A percentile compares a stretch with the other conserved stretches of the same genome.
Conservation (phyloP, 2,888 invertebrate genomes). For the Drosophila mimetica region DNA sequence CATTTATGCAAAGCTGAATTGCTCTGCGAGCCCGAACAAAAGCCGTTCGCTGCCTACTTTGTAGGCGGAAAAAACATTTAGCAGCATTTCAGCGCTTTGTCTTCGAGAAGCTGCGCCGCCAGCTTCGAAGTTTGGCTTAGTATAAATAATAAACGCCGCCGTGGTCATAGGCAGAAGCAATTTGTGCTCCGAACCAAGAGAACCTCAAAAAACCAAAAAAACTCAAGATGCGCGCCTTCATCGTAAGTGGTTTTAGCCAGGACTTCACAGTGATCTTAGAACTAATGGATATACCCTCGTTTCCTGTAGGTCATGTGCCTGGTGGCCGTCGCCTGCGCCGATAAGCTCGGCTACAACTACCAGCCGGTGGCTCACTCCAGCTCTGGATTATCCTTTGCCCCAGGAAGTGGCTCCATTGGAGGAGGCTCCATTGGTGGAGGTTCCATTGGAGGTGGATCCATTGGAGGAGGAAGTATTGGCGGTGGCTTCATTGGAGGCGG, state of each 20-base stretch:
- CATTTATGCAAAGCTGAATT: constrained; percentile 74
- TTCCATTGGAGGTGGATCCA: constrained; percentile 26
- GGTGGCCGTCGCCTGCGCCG: constrained; percentile 76
- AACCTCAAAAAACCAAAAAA: constrained; percentile 48
- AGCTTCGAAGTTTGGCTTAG: constrained; percentile 70
- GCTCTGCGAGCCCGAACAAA: constrained; percentile 57
- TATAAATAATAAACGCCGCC: constrained; percentile 68
- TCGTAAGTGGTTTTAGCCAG: constrained; percentile 58
- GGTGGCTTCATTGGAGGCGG: constrained; percentile 41
- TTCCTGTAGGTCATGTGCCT: constrained; percentile 71
- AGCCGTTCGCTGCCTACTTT: constrained; percentile 58
- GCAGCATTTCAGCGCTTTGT: constrained; percentile 62
- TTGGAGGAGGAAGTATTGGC: constrained; percentile 33
- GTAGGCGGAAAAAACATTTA: constrained; percentile 74
- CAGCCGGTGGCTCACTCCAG: constrained; percentile 74
- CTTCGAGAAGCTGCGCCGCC: constrained; percentile 61
- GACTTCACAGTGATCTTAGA: background rate
- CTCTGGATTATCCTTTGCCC: constrained; percentile 70
- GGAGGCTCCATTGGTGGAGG: constrained; percentile 39
- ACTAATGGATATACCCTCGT: constrained; percentile 34
- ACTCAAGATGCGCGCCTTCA: constrained; percentile 71
- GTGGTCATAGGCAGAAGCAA: constrained; percentile 61
- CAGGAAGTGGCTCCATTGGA: constrained; percentile 56
- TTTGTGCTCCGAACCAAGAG: constrained; percentile 62
- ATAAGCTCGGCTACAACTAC: constrained; percentile 80